phyloP scores from a whole-genome alignment of 2,888 invertebrate genomes.

The Cremastobaeus sp. region DNA sequence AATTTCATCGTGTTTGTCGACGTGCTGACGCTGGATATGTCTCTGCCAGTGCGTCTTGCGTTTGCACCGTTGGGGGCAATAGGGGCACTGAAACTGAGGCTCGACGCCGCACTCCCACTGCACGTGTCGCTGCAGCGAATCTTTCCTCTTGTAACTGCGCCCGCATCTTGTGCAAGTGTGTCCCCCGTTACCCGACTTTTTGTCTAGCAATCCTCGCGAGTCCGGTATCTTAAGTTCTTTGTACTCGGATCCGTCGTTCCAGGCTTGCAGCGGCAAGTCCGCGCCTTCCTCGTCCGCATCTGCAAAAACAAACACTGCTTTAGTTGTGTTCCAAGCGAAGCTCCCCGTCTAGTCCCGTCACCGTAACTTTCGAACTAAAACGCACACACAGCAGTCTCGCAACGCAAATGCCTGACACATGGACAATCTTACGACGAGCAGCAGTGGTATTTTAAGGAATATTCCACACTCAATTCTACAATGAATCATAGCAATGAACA shows the following conservation, averaged over 20 bases:
- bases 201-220: slow-evolving; percentile 64
- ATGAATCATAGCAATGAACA: too few species aligned
- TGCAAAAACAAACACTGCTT: slow-evolving; percentile 67
- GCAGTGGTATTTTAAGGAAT: too few species aligned
- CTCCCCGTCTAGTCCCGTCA: slow-evolving; percentile 32
- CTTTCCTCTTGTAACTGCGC: slow-evolving; percentile 82
- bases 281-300: slow-evolving; percentile 65
- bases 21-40: slow-evolving; percentile 80
- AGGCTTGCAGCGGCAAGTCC: slow-evolving; percentile 68
- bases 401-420: too few species aligned
- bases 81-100: slow-evolving; percentile 79
- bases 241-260: slow-evolving; percentile 64
- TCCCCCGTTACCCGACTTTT: slow-evolving; percentile 67
- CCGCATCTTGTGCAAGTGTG: slow-evolving; percentile 80
- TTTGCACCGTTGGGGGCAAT: slow-evolving; percentile 78
- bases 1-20: slow-evolving; percentile 79
- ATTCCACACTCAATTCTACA: too few species aligned
- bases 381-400: slow-evolving; percentile 44
- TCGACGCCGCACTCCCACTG: slow-evolving; percentile 80
- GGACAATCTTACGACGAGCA: too few species aligned
- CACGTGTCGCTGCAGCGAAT: slow-evolving; percentile 81
- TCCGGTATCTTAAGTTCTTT: slow-evolving; percentile 72
- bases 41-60: slow-evolving; percentile 79
- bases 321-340: slow-evolving; percentile 63
- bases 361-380: slow-evolving; percentile 37